phyloP scores from a whole-genome alignment of 2,797 vertebrate species.

The Scolopax rusticola region DNA sequence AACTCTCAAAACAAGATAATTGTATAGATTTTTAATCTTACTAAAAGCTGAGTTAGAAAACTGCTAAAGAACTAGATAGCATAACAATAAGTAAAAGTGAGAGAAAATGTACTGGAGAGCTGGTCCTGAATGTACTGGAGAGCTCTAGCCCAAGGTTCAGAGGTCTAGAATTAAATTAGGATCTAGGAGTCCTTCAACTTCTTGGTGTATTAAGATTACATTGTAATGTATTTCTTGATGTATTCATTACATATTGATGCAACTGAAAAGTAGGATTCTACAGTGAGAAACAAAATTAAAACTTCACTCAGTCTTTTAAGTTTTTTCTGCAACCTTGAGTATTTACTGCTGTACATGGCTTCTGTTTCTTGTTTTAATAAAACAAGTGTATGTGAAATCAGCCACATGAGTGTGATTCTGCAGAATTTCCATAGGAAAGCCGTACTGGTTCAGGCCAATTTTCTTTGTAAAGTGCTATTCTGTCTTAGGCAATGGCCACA shows the following conservation, averaged over 20 bases:
- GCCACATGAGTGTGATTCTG: neutral
- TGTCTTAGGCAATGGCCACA: neutral
- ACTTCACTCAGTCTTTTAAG: neutral
- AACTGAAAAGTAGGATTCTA: neutral
- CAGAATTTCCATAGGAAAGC: neutral
- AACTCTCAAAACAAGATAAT: neutral
- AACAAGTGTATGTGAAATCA: neutral
- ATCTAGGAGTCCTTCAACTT: neutral
- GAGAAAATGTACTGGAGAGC: neutral
- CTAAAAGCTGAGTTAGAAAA: neutral
- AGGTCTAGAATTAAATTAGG: neutral
- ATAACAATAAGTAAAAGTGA: neutral
- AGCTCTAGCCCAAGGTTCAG: neutral
- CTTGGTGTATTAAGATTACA: neutral
- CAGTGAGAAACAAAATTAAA: neutral
- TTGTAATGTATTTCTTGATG: neutral
- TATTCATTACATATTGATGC: accelerated
- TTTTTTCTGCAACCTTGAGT: neutral
- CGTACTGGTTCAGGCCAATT: neutral
- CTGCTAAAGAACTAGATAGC: neutral
- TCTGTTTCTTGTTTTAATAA: neutral
- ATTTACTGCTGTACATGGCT: neutral
- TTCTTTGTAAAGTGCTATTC: neutral
- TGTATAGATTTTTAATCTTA: neutral
- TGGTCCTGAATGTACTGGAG: neutral